Base-by-base conservation (phyloP, 2,113 vertebrate species). In the Phainopepla nitens region DNA sequence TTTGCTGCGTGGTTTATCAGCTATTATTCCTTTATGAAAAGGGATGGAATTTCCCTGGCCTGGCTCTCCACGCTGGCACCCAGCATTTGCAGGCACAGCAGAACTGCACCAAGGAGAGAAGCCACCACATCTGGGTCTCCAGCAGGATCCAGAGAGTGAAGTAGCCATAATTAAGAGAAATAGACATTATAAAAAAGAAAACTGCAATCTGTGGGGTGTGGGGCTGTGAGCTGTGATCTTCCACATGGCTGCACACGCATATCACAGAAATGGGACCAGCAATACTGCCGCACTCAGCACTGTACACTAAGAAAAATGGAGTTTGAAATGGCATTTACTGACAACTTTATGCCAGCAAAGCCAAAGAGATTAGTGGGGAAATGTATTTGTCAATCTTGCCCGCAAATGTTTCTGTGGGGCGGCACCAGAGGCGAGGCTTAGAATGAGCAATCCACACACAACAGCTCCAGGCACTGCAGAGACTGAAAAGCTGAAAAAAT, bases 241-340 rank as follows among this genome's bases (percentile, higher is more conserved):
- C 11, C 7, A 33, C 3, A 54, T 2, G 27, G 39, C 4, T 31
- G 29, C 54, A 86, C 25, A 20, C 0, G 0, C 9, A 0, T 0
- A 9, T 29, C 56, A 24, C 58, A 81, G 15, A 93, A 66, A 42
- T 0, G 5, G 39, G 29, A 56, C 7, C 57, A n/a, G 29, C 60
- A 0, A 9, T 39, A 1, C 28, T 85, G 68, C 50, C 60, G n/a
- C 60, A 23, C 31, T 68, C 61, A 33, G 22, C 21, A 25, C 1
- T 36, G 54, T 9, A 50, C 45, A 11, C 15, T 2, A 6, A 60
- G 28, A 45, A 75, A 84, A 84, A 33, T 0, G 4, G 53, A 66
- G 21, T 54, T 73, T 9, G 39, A 81, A 66, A 42, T 13, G 45
- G 11, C 35, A 15, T 81, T 77, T 62, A 24, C 39, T 56, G 49